Conservation (phyloP, 2,797 vertebrate species). For the Aulostomus chinensis region DNA sequence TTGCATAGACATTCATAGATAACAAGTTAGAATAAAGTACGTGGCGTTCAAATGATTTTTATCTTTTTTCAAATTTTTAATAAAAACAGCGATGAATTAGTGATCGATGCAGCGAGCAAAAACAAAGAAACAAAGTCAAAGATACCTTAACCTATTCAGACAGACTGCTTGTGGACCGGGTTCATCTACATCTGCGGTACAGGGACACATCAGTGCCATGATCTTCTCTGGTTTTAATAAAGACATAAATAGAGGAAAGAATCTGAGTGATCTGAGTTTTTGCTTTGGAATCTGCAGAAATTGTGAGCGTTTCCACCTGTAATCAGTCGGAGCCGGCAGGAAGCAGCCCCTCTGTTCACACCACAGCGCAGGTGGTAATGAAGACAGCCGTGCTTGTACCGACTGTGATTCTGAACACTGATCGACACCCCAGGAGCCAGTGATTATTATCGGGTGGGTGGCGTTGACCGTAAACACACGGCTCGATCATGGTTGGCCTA, state of each 20-base stretch:
- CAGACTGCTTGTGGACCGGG: too few species aligned
- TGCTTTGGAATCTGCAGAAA: conserved; percentile 4
- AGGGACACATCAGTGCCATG: neutral
- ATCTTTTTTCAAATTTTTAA: too few species aligned
- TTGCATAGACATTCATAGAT: too few species aligned
- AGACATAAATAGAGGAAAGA: neutral
- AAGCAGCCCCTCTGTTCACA: conserved; percentile 45
- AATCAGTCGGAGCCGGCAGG: conserved; percentile 31
- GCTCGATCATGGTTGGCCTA: conserved; percentile 41
- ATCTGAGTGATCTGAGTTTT: neutral
- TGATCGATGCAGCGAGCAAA: too few species aligned
- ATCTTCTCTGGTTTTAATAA: neutral
- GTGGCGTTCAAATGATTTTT: too few species aligned
- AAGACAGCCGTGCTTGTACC: conserved; percentile 36
- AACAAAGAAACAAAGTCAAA: too few species aligned
- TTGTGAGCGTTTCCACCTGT: conserved; percentile 26
- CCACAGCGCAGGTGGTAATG: conserved; percentile 59
- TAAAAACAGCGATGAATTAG: neutral
- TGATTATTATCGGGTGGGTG: conserved; percentile 53
- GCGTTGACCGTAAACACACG: conserved; percentile 25
- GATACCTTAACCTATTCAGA: too few species aligned
- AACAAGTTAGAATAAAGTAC: too few species aligned
- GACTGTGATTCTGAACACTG: conserved; percentile 38
- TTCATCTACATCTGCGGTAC: too few species aligned
- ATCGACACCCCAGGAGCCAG: conserved; percentile 38